These are phyloP conservation scores for Poeciliopsis infans DNA, from an alignment of 2,797 vertebrate genomes.

Conservation along the genomic window DNA sequence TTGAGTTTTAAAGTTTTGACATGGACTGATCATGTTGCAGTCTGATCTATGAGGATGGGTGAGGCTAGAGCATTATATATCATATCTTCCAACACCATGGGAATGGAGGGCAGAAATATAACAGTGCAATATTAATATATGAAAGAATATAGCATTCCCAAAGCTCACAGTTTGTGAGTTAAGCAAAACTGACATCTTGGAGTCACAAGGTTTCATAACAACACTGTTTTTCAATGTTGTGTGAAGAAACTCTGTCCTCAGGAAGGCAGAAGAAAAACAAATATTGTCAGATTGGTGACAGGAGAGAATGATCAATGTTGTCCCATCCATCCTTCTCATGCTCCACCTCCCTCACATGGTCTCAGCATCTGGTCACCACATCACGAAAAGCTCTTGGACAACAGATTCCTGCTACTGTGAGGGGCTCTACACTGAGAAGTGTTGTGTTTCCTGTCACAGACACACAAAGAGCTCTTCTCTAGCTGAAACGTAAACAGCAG, in stretches of 20 bases:
- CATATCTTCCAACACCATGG: no score
- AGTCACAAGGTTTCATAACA: no score
- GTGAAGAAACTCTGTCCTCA: not conserved
- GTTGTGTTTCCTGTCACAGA: constrained; percentile 38
- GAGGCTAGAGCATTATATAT: no score
- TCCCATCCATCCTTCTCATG: constrained; percentile 10
- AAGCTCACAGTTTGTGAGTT: no score
- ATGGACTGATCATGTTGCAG: no score
- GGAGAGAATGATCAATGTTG: constrained; percentile 31
- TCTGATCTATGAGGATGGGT: no score
- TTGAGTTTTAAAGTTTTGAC: not conserved
- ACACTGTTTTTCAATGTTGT: not conserved
- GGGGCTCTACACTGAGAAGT: constrained; percentile 11
- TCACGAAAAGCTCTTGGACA: not conserved
- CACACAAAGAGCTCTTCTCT: constrained; percentile 32
- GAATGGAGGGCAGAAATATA: no score
- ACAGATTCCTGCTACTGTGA: constrained; percentile 10
- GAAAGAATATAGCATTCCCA: no score
- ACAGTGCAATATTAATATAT: no score
- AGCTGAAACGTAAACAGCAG: constrained; percentile 43
- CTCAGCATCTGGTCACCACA: constrained; percentile 9
- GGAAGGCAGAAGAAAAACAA: constrained; percentile 7
- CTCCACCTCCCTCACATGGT: constrained; percentile 9
- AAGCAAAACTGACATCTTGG: no score
- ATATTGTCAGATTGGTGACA: constrained; percentile 7